A percentile compares a stretch with the other conserved stretches of the same genome.
Evolutionary conservation across 2,113 vertebrate genomes (phyloP).

Genomic region (Pogonocichla stellata): DNA sequence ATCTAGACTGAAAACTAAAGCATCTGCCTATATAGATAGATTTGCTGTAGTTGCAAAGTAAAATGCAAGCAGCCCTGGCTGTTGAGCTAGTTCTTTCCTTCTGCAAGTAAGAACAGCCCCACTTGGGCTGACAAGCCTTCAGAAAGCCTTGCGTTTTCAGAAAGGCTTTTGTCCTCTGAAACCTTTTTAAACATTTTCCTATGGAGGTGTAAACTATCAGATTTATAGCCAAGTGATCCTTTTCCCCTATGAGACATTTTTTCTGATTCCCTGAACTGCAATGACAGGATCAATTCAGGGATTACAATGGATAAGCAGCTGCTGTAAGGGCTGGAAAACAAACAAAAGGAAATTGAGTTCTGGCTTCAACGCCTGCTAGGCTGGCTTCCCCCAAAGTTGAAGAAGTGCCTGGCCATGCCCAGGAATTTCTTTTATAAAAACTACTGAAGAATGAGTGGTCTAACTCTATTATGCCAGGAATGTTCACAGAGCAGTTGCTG

Average conservation of each 20-base stretch:
- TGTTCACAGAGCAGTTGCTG: constrained; percentile 1
- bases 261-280: constrained; percentile 46
- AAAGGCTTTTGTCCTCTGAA: not conserved
- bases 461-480: constrained; percentile 19
- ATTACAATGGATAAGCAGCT: constrained; percentile 45
- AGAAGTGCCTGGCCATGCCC: not conserved
- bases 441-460: not conserved
- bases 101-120: not conserved
- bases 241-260: not conserved
- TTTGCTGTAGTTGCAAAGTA: not conserved
- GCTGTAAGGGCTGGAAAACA: constrained; percentile 2
- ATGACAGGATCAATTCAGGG: constrained; percentile 37
- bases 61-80: not conserved
- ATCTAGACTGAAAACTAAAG: not conserved
- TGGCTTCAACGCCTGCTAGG: not conserved
- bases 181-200: not conserved
- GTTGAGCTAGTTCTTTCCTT: not conserved
- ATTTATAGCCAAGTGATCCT: constrained; percentile 30
- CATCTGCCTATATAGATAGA: not conserved
- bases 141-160: not conserved
- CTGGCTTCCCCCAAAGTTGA: not conserved
- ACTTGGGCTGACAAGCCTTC: not conserved
- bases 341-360: not conserved
- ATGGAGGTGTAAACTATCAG: not conserved
- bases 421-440: constrained; percentile 42